phyloP scores from a whole-genome alignment of 2,113 vertebrate genomes.

The Lucifuga dentata region DNA sequence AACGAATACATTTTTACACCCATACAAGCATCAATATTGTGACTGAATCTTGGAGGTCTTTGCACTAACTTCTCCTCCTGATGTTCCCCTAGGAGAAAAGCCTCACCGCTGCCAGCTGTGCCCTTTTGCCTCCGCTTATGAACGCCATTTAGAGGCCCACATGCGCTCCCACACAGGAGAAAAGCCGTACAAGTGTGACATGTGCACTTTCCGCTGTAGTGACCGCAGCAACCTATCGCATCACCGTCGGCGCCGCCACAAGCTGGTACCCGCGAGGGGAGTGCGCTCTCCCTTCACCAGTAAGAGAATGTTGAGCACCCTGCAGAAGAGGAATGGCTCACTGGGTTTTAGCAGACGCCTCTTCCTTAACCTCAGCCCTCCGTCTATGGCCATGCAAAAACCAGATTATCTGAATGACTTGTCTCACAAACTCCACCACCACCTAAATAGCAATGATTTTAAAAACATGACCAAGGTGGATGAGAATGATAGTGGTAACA shows the following conservation, averaged over 20 bases:
- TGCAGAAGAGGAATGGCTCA: conserved; percentile 94
- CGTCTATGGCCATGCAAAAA: conserved; percentile 90
- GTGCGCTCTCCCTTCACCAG: conserved; percentile 87
- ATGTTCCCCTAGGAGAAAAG: conserved; percentile 89
- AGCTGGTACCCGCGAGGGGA: conserved; percentile 93
- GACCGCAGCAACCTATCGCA: conserved; percentile 98
- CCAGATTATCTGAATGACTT: conserved; percentile 91
- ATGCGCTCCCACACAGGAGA: conserved; percentile 98
- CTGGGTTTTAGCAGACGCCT: conserved; percentile 89
- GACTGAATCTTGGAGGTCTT: too few species aligned
- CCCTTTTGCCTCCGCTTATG: conserved; percentile 97
- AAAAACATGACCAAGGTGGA: conserved; percentile 75
- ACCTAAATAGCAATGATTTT: conserved; percentile 83
- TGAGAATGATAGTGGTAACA: conserved; percentile 60
- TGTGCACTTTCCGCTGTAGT: conserved; percentile 97
- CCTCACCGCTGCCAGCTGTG: conserved; percentile 97
- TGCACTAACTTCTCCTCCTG: conserved; percentile 1
- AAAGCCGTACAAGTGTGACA: conserved; percentile 97
- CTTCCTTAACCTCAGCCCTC: conserved; percentile 89
- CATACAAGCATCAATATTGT: neutral
- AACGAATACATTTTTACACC: too few species aligned
- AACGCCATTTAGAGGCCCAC: conserved; percentile 97
- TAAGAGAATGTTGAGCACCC: conserved; percentile 92
- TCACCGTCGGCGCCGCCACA: conserved; percentile 96
- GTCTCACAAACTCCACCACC: conserved; percentile 86